Evolutionary conservation across 2,113 vertebrate genomes (phyloP), one percentile per base, ranked within the genome.

Genomic region (Merops nubicus): DNA sequence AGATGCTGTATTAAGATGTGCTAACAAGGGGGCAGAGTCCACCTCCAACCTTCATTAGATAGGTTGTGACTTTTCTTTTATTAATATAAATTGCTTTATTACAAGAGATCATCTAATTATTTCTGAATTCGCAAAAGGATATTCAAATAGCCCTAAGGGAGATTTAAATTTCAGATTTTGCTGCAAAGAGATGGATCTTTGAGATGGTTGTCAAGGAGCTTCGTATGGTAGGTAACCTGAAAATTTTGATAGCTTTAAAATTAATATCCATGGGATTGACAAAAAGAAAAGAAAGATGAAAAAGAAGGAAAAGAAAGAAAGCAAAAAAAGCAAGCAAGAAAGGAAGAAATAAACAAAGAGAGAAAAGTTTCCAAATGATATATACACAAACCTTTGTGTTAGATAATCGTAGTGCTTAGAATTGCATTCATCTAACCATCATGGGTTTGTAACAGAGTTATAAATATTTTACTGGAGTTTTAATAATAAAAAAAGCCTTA

Each of bases 401-500:
- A 81, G 90, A 92, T 95, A 97, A 95, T 90, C 79, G 94, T 40
- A 96, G 43, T 75, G 70, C 72, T 91, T 95, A 94, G 72, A 92
- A 96, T 94, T 98, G 77, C 95, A 95, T 97, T 97, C 91, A 83
- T 92, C 91, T 96, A 85, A 64, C 65, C 95, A 95, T 96, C 53
- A 94, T 89, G 60, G 91, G 64, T 97, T 98, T 97, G 86, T 95
- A 96, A 96, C 96, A 93, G 76, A 96, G 85, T 95, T 95, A 97
- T 97, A 98, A 97, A 98, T 98, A 98, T 97, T 98, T 98, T 96
- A 98, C 95, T 98, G 95, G 89, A 97, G 96, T 98, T 98, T 97
- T 97, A 98, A 98, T 97, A 97, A 97, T 56, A 83, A 93, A 90
- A 91, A 84, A 97, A 25, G 72, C 87, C 82, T 97, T 98, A 97